Base-by-base conservation (phyloP, 2,797 vertebrate species). In the Chelonia mydas region DNA sequence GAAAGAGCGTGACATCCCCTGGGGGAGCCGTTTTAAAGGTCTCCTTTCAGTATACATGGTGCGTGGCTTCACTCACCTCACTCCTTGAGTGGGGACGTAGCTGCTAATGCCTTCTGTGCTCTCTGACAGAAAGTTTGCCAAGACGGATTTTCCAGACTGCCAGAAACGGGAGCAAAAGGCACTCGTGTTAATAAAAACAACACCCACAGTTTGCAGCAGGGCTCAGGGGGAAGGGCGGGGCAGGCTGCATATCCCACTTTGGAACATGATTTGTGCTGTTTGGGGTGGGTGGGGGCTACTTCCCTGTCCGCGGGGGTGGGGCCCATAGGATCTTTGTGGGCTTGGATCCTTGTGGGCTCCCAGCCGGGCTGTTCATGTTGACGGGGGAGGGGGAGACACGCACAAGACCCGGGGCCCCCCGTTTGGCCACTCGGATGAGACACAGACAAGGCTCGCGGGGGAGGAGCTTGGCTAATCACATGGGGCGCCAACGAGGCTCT, bases 61-160 rank as follows among this genome's bases (percentile, higher is more conserved):
- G 23, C 31, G 85, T 13, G 1, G 10, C 16, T 37, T 15, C 3
- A 5, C 92, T 94, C 98, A 99, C 99, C 99, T 99, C 47, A 99
- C 99, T 90, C 99, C 99, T 92, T 99, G 99, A 1, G 99, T 99
- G 2, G 99, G 99, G 93, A 97, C 98, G 95, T 99, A 99, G 94
- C 98, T 98, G 65, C 98, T 98, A 25, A 97, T 96, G 37, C 98
- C 97, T 79, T 99, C 99, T 1, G 98, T 97, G 86, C 98, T 98
- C 94, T 99, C 99, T 0, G 99, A 99, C 65, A 99, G 98, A 90
- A 99, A 99, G 98, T 99, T 99, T 5, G 99, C 98, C 95, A 99
- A 92, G 83, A 99, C 98, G 0, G 99, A 99, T 98, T 99, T 99
- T 7, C 99, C 99, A 91, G 99, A 98, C 99, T 99, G 97, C 77